These are phyloP conservation scores for Phainopepla nitens DNA, from an alignment of 2,113 vertebrate species.

Conservation along the genomic window DNA sequence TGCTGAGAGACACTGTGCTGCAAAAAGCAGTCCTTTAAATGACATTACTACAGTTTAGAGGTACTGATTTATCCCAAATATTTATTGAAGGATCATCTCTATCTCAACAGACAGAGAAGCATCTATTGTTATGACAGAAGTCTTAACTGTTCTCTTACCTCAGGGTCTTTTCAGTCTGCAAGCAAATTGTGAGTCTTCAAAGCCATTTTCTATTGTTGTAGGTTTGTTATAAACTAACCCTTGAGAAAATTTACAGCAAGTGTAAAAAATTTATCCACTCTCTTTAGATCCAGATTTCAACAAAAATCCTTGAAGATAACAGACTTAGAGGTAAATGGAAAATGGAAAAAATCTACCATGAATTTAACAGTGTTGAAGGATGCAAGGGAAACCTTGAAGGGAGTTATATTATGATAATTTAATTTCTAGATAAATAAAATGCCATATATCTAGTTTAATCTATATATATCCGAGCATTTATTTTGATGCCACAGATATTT, in stretches of 20 bases:
- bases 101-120: not conserved
- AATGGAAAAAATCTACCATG: not conserved
- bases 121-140: not conserved
- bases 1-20: not conserved
- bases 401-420: slow-evolving; percentile 2
- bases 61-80: not conserved
- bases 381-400: not conserved
- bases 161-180: not conserved
- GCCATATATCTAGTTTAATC: not conserved
- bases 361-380: not conserved
- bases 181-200: not conserved
- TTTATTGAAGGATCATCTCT: not conserved
- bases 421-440: slow-evolving; percentile 29
- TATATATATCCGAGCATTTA: not conserved
- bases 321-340: not conserved
- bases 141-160: not conserved
- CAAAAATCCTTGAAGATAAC: slow-evolving; percentile 24
- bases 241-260: slow-evolving; percentile 26
- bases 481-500: not conserved
- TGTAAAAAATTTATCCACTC: not conserved
- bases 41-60: not conserved
- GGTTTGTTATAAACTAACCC: slow-evolving; percentile 3
- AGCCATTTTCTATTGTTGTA: not conserved
- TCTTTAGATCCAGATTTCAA: not conserved
- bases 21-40: not conserved